These are phyloP conservation scores for Apis mellifera DNA, from an alignment of 1,140 invertebrate genomes.

Conservation along the genomic window Amel_HAv3.1 CM009936.2:4497001-4497500, in stretches of 20 bases:
- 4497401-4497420: background rate
- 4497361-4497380: background rate
- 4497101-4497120: background rate
- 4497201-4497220: background rate
- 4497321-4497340: background rate
- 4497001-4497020: background rate
- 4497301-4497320: background rate
- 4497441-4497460: background rate
- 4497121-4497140: too few species aligned
- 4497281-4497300: background rate
- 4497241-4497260: conserved; percentile 6
- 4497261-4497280: background rate
- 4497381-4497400: background rate
- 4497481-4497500: conserved; percentile 2
- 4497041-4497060: background rate
- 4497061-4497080: background rate
- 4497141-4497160: too few species aligned
- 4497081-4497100: background rate
- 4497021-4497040: background rate
- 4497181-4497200: conserved; percentile 25
- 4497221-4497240: conserved; percentile 26
- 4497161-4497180: conserved; percentile 20
- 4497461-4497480: conserved; percentile 18
- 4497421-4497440: background rate
- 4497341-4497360: background rate